Conservation (phyloP, 2,888 invertebrate species). For the Lithosia quadra region DNA sequence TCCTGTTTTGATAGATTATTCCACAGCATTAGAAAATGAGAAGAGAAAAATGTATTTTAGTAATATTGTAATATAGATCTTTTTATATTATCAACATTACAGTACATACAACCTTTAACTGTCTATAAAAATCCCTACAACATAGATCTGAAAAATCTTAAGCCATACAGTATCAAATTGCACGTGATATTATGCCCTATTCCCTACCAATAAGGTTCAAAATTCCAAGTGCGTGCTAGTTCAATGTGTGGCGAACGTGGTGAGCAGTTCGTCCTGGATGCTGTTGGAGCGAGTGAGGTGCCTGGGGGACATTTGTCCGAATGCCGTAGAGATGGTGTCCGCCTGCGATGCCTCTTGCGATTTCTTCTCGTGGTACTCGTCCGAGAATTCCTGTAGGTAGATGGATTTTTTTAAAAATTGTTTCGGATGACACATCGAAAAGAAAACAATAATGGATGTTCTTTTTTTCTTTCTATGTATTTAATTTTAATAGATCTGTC, state of each 20-base stretch:
- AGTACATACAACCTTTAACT: not conserved
- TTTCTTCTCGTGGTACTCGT: slow-evolving; percentile 92
- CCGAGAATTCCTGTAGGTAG: slow-evolving; percentile 89
- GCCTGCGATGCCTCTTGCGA: slow-evolving; percentile 86
- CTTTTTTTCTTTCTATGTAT: too few relatives aligned
- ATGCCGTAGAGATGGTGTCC: slow-evolving; percentile 86
- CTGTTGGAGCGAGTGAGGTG: slow-evolving; percentile 92
- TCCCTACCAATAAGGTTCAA: slow-evolving; percentile 7
- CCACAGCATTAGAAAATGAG: not conserved
- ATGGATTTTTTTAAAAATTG: too few relatives aligned
- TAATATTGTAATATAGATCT: too few relatives aligned
- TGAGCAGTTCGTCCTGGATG: slow-evolving; percentile 93
- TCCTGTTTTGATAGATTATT: not conserved
- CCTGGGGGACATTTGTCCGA: slow-evolving; percentile 85
- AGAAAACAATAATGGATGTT: too few relatives aligned
- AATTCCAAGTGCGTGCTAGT: slow-evolving; percentile 19
- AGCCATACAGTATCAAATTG: not conserved
- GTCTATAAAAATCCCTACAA: not conserved
- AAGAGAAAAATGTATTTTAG: too few relatives aligned
- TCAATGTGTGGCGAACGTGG: slow-evolving; percentile 72
- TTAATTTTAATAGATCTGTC: too few relatives aligned
- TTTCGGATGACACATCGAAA: too few relatives aligned
- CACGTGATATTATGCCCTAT: not conserved
- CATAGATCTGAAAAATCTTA: too few relatives aligned
- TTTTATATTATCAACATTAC: too few relatives aligned